These are phyloP conservation scores for Chrysolina americana DNA, from an alignment of 2,888 invertebrate species.

Conservation along the genomic window DNA sequence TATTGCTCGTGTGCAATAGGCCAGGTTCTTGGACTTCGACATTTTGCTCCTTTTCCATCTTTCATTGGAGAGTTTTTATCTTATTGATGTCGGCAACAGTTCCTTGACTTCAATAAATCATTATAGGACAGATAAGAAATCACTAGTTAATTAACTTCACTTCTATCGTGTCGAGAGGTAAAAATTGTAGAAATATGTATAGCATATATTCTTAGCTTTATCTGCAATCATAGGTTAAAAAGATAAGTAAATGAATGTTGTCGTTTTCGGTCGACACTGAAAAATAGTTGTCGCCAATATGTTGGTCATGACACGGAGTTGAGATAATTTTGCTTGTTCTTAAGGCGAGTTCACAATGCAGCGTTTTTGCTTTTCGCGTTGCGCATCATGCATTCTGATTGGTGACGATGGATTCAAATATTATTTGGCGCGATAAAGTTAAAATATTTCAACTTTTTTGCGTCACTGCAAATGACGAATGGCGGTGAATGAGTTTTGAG, in stretches of 20 bases:
- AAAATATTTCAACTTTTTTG: too few relatives aligned
- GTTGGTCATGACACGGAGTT: too few relatives aligned
- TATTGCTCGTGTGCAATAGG: constrained; percentile 44
- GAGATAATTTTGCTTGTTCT: too few relatives aligned
- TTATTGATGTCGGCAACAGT: constrained; percentile 54
- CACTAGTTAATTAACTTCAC: constrained; percentile 36
- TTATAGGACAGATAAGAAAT: constrained; percentile 36
- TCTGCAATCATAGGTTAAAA: constrained; percentile 11
- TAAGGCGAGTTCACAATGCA: background rate
- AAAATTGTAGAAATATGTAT: constrained; percentile 28
- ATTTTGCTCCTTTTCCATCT: constrained; percentile 46
- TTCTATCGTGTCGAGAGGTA: constrained; percentile 35
- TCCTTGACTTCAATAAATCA: constrained; percentile 53
- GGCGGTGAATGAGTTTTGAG: too few relatives aligned
- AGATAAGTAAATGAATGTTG: background rate
- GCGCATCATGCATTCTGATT: too few relatives aligned
- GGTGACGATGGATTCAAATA: too few relatives aligned
- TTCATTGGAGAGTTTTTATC: constrained; percentile 50
- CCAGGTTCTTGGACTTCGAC: constrained; percentile 57
- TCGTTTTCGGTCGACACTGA: too few relatives aligned
- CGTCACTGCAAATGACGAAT: too few relatives aligned
- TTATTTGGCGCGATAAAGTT: too few relatives aligned
- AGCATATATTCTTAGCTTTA: background rate
- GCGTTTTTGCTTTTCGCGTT: too few relatives aligned
- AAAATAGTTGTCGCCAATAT: too few relatives aligned